Percentiles rank a stretch among this genome's conserved stretches.
phyloP scores from a whole-genome alignment of 2,797 vertebrate species.

The Fratercula arctica region DNA sequence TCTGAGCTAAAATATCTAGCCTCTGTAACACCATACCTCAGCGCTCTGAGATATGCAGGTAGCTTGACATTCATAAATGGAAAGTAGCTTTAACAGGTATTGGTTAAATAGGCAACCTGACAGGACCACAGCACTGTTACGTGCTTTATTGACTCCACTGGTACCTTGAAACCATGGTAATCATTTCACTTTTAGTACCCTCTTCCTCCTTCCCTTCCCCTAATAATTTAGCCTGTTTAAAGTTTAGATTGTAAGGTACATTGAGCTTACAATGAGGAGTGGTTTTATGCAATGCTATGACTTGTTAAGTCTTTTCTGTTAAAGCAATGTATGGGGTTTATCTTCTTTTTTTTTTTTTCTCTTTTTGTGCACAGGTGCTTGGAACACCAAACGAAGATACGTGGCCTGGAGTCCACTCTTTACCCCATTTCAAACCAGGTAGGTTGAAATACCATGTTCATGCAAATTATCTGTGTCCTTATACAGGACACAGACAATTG shows the following conservation, averaged over 20 bases:
- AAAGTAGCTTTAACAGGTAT: background rate
- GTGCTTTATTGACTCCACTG: background rate
- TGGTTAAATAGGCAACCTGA: background rate
- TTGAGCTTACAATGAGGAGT: background rate
- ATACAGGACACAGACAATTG: background rate
- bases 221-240: background rate
- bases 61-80: background rate
- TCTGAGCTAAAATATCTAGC: background rate
- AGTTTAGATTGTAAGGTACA: background rate
- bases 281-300: background rate
- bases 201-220: background rate
- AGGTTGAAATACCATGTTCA: conserved; percentile 21
- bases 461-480: background rate
- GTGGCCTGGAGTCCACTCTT: conserved; percentile 89
- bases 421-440: conserved; percentile 94
- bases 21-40: background rate
- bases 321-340: background rate
- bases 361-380: conserved; percentile 79
- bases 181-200: background rate
- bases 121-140: background rate
- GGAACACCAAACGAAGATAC: conserved; percentile 91
- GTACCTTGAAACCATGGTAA: background rate
- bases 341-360: background rate
- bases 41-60: background rate
- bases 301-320: background rate